Evolutionary conservation across 2,888 invertebrate species (phyloP).

Genomic region (Phasia obesa): DNA sequence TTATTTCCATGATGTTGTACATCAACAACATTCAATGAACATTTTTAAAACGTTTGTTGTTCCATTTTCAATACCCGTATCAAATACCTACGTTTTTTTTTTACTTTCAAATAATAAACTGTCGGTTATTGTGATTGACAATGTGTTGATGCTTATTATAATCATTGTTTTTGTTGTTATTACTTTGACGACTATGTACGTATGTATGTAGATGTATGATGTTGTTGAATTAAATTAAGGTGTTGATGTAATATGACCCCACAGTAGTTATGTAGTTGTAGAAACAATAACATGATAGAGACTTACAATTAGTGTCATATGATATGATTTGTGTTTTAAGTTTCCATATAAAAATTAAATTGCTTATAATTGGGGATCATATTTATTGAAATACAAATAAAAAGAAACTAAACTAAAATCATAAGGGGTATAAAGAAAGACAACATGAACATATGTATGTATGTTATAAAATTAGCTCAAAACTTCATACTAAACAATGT

Average conservation of each 20-base stretch:
- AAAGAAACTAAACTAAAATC: neutral
- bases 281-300: neutral
- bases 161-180: constrained; percentile 14
- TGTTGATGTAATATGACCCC: constrained; percentile 60
- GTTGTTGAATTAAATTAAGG: constrained; percentile 55
- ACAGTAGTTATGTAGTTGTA: neutral
- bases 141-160: constrained; percentile 67
- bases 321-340: constrained; percentile 33
- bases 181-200: neutral
- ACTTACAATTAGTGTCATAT: constrained; percentile 32
- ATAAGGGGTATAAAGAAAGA: neutral
- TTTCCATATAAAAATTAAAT: neutral
- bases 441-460: neutral
- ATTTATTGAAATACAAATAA: neutral
- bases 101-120: constrained; percentile 47
- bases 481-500: neutral
- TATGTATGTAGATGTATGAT: constrained; percentile 10
- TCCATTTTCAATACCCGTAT: constrained; percentile 30
- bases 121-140: constrained; percentile 71
- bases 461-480: neutral
- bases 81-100: constrained; percentile 9
- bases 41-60: constrained; percentile 1
- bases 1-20: constrained; percentile 16
- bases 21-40: constrained; percentile 22
- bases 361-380: constrained; percentile 17